Percentiles rank a stretch among this genome's conserved stretches.
These are phyloP conservation scores for Andrena fulva DNA, from an alignment of 2,888 invertebrate genomes.

Conservation along the genomic window DNA sequence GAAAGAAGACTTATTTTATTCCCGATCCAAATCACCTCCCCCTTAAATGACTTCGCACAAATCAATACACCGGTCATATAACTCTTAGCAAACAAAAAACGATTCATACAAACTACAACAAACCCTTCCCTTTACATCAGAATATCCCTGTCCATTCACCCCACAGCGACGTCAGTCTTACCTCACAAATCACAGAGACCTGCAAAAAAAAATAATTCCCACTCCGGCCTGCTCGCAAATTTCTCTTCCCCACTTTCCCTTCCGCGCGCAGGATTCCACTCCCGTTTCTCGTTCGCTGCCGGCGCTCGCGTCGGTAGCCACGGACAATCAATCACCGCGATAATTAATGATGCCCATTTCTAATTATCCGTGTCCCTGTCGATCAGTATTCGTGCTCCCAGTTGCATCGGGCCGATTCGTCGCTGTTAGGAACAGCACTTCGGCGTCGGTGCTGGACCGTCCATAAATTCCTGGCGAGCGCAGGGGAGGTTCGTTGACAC, in stretches of 20 bases:
- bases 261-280: slow-evolving; percentile 18
- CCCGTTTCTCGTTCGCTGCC: slow-evolving; percentile 35
- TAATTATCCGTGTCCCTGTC: slow-evolving; percentile 65
- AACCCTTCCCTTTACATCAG: too few species aligned
- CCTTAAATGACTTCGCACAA: too few species aligned
- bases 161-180: too few species aligned
- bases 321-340: slow-evolving; percentile 42
- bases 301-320: slow-evolving; percentile 16
- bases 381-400: slow-evolving; percentile 62
- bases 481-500: slow-evolving; percentile 41
- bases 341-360: slow-evolving; percentile 62
- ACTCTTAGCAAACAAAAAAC: too few species aligned
- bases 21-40: too few species aligned
- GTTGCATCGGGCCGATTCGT: slow-evolving; percentile 44
- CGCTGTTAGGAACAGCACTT: slow-evolving; percentile 3
- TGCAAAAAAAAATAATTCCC: slow-evolving; percentile 14
- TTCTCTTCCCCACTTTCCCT: not conserved
- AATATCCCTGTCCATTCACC: too few species aligned
- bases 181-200: not conserved
- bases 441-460: slow-evolving; percentile 12
- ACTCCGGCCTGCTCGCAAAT: not conserved
- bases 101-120: too few species aligned
- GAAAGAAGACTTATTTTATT: too few species aligned
- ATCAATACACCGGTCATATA: too few species aligned
- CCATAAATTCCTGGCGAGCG: slow-evolving; percentile 34